Evolutionary conservation across 2,797 vertebrate species (phyloP).

Genomic region (Lophotriccus pileatus): DNA sequence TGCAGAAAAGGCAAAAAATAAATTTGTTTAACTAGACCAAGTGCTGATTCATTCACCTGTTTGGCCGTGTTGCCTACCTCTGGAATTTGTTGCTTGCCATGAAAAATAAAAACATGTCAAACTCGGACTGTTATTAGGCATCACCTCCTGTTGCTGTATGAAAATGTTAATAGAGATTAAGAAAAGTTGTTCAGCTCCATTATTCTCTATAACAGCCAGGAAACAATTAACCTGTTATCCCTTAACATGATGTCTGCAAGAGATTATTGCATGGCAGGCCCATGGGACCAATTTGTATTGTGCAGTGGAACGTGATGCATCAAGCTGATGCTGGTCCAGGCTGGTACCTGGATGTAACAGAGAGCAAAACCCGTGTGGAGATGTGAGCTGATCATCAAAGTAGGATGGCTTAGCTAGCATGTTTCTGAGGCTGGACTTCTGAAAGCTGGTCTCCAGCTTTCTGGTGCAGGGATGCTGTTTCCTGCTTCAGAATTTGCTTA

Average conservation of each 20-base stretch:
- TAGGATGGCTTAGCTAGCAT: neutral
- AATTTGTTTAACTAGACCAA: neutral
- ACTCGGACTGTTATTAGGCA: neutral
- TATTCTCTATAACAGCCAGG: neutral
- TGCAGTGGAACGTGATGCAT: neutral
- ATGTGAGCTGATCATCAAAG: neutral
- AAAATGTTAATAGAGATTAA: neutral
- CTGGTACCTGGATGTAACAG: neutral
- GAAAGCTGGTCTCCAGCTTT: neutral
- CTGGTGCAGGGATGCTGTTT: neutral
- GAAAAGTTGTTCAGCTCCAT: neutral
- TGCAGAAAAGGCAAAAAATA: neutral
- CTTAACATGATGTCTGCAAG: neutral
- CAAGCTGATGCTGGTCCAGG: neutral
- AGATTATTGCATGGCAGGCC: neutral
- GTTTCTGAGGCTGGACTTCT: neutral
- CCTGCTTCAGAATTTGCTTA: neutral
- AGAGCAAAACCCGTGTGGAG: neutral
- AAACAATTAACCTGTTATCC: slow-evolving; percentile 11
- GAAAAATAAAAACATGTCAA: neutral
- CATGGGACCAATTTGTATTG: neutral
- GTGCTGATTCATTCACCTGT: neutral
- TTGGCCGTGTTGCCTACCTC: fast-evolving
- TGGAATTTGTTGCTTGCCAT: neutral
- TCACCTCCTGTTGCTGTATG: neutral